These are phyloP conservation scores for Pseudois nayaur DNA, from an alignment of 2,113 vertebrate species.

Conservation along the genomic window DNA sequence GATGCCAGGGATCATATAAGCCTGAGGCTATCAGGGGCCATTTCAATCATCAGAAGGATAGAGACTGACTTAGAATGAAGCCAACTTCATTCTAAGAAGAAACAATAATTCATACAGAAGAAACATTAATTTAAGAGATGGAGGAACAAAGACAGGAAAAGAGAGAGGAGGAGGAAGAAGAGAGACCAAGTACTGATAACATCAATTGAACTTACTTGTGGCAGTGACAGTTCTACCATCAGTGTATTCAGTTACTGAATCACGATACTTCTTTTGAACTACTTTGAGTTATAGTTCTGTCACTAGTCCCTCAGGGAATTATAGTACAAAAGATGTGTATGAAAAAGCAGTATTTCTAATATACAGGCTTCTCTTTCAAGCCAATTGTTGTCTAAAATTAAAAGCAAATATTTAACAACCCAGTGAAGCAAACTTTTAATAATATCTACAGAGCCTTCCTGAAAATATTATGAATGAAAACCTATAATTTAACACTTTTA, in stretches of 20 bases:
- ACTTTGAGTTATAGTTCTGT: not conserved
- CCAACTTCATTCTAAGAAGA: not conserved
- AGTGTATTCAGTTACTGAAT: not conserved
- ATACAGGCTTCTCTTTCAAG: not conserved
- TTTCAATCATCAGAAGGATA: not conserved
- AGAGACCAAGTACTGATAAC: not conserved
- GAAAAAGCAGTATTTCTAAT: not conserved
- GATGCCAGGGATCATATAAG: not conserved
- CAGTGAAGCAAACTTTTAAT: not conserved
- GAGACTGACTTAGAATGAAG: not conserved
- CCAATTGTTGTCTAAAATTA: slow-evolving; percentile 8
- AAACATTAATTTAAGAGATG: not conserved
- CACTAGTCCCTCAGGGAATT: not conserved
- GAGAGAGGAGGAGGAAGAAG: not conserved
- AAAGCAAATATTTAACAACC: slow-evolving; percentile 40
- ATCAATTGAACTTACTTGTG: not conserved
- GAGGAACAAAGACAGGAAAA: not conserved
- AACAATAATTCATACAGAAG: not conserved
- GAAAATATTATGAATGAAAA: slow-evolving; percentile 24
- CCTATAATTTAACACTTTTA: not conserved
- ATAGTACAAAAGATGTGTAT: not conserved
- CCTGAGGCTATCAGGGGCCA: not conserved
- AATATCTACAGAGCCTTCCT: not conserved
- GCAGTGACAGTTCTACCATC: not conserved
- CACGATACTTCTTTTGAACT: not conserved